A percentile compares a stretch with the other conserved stretches of the same genome.
These are phyloP conservation scores for Spinus pinus DNA, from an alignment of 2,797 vertebrate genomes.

Conservation along the genomic window DNA sequence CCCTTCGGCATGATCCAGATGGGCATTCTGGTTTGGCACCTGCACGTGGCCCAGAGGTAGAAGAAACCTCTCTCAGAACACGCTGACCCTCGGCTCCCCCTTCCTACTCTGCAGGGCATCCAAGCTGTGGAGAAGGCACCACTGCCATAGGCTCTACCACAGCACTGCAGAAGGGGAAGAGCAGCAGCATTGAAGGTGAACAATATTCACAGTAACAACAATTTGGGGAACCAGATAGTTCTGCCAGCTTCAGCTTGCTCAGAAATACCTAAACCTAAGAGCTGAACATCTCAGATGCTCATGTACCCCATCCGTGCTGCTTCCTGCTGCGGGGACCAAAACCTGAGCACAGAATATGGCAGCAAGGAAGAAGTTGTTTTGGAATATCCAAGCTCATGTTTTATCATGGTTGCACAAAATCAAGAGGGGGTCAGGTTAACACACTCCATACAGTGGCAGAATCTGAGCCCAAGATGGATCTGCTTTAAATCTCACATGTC, in stretches of 20 bases:
- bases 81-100: fast-evolving
- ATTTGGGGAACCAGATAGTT: neutral
- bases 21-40: neutral
- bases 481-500: constrained; percentile 23
- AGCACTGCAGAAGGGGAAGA: neutral
- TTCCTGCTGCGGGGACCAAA: neutral
- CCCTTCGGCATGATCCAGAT: neutral
- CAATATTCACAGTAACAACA: neutral
- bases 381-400: neutral
- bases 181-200: neutral
- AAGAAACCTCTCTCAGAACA: neutral
- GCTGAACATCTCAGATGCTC: neutral
- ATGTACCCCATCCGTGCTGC: neutral
- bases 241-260: neutral
- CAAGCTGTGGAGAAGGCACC: neutral
- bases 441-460: neutral
- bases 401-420: neutral
- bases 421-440: neutral
- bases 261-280: neutral
- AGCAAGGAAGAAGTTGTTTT: neutral
- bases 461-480: neutral
- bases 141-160: neutral
- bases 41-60: fast-evolving
- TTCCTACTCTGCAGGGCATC: neutral
- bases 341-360: fast-evolving